Evolutionary conservation across 2,888 invertebrate genomes (phyloP), one percentile per base, ranked within the genome.

Genomic region (Ceraclea dissimilis): DNA sequence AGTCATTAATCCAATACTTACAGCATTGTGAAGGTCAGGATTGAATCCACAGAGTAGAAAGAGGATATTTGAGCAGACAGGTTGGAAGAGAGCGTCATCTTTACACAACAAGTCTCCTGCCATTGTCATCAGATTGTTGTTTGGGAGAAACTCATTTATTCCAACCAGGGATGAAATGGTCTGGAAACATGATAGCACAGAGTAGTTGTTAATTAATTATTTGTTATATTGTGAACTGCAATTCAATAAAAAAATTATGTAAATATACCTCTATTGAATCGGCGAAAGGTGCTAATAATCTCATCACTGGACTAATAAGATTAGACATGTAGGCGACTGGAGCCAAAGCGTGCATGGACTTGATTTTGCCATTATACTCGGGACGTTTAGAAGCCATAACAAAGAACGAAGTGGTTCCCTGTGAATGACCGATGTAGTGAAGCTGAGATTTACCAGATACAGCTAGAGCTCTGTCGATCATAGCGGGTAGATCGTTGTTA

Each of bases 361-460:
- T 64, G 10, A 85, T 71, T 68, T 83, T 84, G 1, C 74, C 67
- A 66, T 82, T 83, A 62, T 83, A 83, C 54, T 81, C 79, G 0
- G 82, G 79, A 52, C 71, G 72, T 13, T 72, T 73, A 0, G 80
- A 76, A 31, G 75, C 71, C 77, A 83, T 76, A 0, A 82, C 81
- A 71, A 79, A 84, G 67, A 83, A 83, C 16, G 71, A 72, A 0
- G 83, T 82, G 1, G 82, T 80, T 10, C 88, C 89, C 72, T 82
- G 81, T 6, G 86, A 88, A 67, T 89, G 88, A 0, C 87, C 90
- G 2, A 86, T 70, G 67, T 86, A 89, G 61, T 81, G 80, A 1
- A 90, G 64, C 57, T 81, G 76, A 2, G 74, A 57, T 19, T 78
- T 75, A 0, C 78, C 74, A 0, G 85, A 85, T 33, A 71, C 69